Percentiles rank a stretch among this genome's conserved stretches.
phyloP scores from a whole-genome alignment of 2,797 vertebrate species.

The Masticophis lateralis region DNA sequence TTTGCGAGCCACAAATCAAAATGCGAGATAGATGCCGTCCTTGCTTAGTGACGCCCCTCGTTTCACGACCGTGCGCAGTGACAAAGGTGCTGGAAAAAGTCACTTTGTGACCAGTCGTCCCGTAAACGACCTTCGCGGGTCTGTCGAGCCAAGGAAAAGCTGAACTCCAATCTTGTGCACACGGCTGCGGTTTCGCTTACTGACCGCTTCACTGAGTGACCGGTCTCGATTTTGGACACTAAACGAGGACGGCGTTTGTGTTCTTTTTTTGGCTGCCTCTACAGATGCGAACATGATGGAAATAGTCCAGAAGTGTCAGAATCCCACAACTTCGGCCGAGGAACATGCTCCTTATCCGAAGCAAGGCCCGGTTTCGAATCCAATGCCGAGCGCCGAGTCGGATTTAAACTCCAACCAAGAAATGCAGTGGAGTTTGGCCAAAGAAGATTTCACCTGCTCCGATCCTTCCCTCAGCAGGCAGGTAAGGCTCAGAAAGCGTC shows the following conservation, averaged over 20 bases:
- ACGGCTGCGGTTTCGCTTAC: not conserved
- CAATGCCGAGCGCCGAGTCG: fast-evolving
- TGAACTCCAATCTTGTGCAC: not conserved
- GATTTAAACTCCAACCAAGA: not conserved
- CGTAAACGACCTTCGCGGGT: fast-evolving
- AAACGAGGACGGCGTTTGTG: not conserved
- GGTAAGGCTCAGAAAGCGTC: not conserved
- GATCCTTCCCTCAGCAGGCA: not conserved
- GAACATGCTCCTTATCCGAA: not conserved
- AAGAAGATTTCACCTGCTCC: not conserved
- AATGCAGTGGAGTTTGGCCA: conserved; percentile 17
- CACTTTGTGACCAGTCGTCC: not conserved
- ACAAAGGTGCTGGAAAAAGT: not conserved
- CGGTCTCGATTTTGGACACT: fast-evolving
- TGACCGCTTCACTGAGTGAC: not conserved
- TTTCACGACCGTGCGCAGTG: not conserved
- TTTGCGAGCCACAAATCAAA: not conserved
- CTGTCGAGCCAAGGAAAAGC: not conserved
- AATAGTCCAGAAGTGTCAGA: not conserved
- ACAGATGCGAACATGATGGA: conserved; percentile 10
- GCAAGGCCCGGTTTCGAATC: not conserved
- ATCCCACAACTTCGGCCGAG: not conserved
- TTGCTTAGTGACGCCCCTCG: not conserved
- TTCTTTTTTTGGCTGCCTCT: not conserved
- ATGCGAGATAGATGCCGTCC: not conserved